Base-by-base conservation (phyloP, 2,797 vertebrate species). In the Epinephelus coioides region DNA sequence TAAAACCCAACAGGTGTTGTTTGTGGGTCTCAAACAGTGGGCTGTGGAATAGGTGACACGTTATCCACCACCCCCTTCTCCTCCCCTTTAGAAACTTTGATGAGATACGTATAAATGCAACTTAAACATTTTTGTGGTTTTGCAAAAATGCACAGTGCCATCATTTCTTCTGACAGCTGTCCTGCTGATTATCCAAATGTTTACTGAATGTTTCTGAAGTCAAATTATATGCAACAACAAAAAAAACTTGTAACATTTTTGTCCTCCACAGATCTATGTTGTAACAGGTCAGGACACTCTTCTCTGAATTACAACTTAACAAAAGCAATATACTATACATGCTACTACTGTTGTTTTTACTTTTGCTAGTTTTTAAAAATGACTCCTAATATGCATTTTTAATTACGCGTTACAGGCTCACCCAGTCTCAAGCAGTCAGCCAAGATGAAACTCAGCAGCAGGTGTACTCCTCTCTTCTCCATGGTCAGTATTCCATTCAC, bases 391-490 rank as follows among this genome's bases (percentile, higher is more conserved):
- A 43, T 25, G 18, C 14, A 6, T 46, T 25, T 40, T 19, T 12
- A 10, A 69, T 10, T 40, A 6, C 6, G 3, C 60, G 4, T 50
- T 65, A 68, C 49, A 87, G 76, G 44, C 18, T 7, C 47, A 53
- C 1, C 10, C 12, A 0, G 17, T n/a, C 65, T 38, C 61, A 69
- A 49, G 25, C 27, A 0, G 51, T 40, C 40, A 68, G 23, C 6
- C 47, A 73, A 30, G 74, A 49, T 7, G 46, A 68, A 63, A 17
- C 21, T 56, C 55, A 57, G 30, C 69, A 73, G 9, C 53, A 27
- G 0, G 59, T 69, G 17, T 79, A 94, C 76, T 79, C 60, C 2
- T 44, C 69, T 51, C 75, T 82, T 38, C 65, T 51, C 6, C 66
- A 71, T 0, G 62, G 82, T 87, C 47, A 74, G 76, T 65, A 19